phyloP scores from a whole-genome alignment of 2,888 invertebrate species.

The Acrocera orbiculus region DNA sequence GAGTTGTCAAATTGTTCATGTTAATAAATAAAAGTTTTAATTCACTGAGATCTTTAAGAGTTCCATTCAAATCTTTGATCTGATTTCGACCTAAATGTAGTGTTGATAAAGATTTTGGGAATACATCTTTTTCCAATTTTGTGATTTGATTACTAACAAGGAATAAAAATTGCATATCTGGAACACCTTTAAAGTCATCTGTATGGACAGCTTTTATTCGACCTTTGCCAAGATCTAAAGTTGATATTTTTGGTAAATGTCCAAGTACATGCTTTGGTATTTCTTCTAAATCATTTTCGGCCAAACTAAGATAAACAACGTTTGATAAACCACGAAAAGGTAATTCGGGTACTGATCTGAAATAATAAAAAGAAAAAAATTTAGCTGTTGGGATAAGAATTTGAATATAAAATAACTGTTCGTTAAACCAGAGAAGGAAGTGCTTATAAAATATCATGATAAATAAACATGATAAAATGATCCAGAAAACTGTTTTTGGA shows the following conservation, averaged over 20 bases:
- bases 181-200: conserved; percentile 56
- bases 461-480: too few species aligned
- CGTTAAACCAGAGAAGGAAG: too few species aligned
- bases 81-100: conserved; percentile 61
- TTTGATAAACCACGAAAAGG: conserved; percentile 58
- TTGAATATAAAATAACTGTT: too few species aligned
- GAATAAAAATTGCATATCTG: conserved; percentile 47
- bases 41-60: conserved; percentile 51
- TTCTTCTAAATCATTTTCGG: conserved; percentile 57
- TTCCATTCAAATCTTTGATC: conserved; percentile 54
- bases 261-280: conserved; percentile 60
- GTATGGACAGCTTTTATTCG: conserved; percentile 54
- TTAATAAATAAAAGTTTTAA: conserved; percentile 66
- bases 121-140: conserved; percentile 49
- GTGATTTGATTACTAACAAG: conserved; percentile 60
- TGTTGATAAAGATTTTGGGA: conserved; percentile 49
- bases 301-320: conserved; percentile 58
- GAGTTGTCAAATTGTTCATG: conserved; percentile 50
- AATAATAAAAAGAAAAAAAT: conserved; percentile 15
- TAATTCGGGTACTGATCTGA: conserved; percentile 52
- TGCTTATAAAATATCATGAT: too few species aligned
- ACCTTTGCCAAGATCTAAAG: conserved; percentile 67
- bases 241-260: conserved; percentile 58
- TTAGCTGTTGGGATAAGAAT: too few species aligned
- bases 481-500: too few species aligned